A percentile compares a stretch with the other conserved stretches of the same genome.
phyloP scores from a whole-genome alignment of 2,113 vertebrate species.

The Tupaia tana region DNA sequence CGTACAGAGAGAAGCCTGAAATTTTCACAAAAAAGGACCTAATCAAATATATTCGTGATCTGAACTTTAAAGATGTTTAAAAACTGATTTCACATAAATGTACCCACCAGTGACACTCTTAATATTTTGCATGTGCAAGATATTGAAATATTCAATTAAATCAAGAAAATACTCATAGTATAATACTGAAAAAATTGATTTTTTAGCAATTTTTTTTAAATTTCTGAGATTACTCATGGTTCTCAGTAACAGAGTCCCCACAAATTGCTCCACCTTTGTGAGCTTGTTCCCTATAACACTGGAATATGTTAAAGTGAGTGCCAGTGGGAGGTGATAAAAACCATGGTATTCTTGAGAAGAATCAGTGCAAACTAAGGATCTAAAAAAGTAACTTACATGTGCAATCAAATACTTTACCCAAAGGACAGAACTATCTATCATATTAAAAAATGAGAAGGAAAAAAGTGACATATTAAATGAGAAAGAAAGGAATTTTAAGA shows the following conservation, averaged over 20 bases:
- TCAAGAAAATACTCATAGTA: background rate
- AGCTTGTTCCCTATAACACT: background rate
- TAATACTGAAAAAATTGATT: background rate
- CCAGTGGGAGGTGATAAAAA: slow-evolving; percentile 10
- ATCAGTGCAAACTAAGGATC: slow-evolving; percentile 37
- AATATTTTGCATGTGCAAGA: background rate
- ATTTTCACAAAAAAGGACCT: background rate
- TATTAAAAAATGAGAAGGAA: slow-evolving; percentile 57
- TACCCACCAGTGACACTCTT: background rate
- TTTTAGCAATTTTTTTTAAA: background rate
- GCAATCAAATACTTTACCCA: slow-evolving; percentile 64
- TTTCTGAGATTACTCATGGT: background rate
- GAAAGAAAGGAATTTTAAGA: background rate
- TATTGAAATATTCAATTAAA: background rate
- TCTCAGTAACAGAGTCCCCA: background rate
- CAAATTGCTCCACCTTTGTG: background rate
- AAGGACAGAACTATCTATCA: slow-evolving; percentile 64
- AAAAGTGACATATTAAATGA: slow-evolving; percentile 57
- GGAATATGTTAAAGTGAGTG: background rate
- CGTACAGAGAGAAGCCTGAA: background rate
- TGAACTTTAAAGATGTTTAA: background rate
- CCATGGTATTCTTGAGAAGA: slow-evolving; percentile 19
- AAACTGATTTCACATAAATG: background rate
- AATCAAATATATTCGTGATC: background rate
- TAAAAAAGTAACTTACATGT: slow-evolving; percentile 67